A percentile compares a stretch with the other conserved stretches of the same genome.
These are phyloP conservation scores for Stigmatopora nigra DNA, from an alignment of 2,113 vertebrate species.

Conservation along the genomic window DNA sequence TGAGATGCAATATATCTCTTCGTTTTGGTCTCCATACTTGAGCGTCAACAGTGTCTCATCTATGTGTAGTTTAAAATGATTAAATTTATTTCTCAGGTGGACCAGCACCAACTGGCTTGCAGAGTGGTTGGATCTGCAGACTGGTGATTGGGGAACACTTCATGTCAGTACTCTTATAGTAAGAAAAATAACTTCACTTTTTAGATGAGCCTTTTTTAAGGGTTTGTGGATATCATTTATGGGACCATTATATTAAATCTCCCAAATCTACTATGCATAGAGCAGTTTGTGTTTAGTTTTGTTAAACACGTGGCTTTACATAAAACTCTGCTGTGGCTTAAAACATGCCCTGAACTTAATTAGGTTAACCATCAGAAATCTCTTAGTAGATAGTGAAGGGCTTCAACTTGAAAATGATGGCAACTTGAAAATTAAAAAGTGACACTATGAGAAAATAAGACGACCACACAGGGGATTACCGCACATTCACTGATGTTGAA, in stretches of 20 bases:
- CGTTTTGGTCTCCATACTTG: no score
- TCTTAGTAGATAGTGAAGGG: neutral
- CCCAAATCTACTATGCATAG: neutral
- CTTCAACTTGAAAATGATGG: neutral
- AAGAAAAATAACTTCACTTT: neutral
- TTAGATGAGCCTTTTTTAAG: neutral
- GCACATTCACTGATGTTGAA: neutral
- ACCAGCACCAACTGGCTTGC: no score
- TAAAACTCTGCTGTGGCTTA: neutral
- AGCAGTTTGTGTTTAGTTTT: neutral
- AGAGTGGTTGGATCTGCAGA: no score
- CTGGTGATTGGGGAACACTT: no score
- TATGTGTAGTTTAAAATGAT: no score
- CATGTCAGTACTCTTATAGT: no score
- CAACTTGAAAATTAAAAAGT: neutral
- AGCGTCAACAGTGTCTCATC: no score
- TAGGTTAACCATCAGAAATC: neutral
- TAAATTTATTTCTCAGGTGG: no score
- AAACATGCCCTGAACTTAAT: neutral
- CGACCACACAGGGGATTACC: neutral
- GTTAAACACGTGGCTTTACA: neutral
- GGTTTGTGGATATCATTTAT: neutral
- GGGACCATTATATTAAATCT: neutral
- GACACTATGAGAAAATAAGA: neutral
- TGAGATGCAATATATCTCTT: no score